Evolutionary conservation across 2,888 invertebrate species (phyloP), one percentile per base, ranked within the genome.

Genomic region (Lapara coniferarum): DNA sequence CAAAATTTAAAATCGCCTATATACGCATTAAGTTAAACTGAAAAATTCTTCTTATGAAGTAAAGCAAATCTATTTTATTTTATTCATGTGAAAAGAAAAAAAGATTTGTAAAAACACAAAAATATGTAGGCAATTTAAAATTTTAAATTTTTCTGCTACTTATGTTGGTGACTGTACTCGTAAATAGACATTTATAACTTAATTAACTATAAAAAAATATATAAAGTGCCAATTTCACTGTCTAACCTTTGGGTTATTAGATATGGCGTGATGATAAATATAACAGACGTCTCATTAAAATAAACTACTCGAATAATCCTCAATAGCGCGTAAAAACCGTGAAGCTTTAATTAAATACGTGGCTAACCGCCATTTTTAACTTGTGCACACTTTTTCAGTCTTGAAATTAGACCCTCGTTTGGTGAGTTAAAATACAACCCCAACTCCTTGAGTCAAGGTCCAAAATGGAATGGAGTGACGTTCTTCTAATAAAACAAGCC

Each of bases 401-500:
- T 73, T 66, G 13, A 68, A 70, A 77, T 76, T 74, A 78, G 81
- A 76, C 69, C 46, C n/a, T 19, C 51, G 13, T 10, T 2, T 10
- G 0, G 19, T 5, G 70, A 70, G 37, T 52, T 58, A 6, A 77
- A 78, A 78, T 69, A n/a, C 66, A 59, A 75, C 83, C 74, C 59
- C 78, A 74, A 0, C 0, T 0, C 6, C 5, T 7, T 0, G 37
- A 1, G 16, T 55, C 75, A 87, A 72, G 78, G 83, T 77, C 63
- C 66, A 71, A 51, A 80, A 72, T 82, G n/a, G 58, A 72, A 73
- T 75, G 73, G 14, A 2, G 14, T 46, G 25, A 7, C 14, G 49
- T 58, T 69, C 71, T 76, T 79, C 79, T 84, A 81, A 79, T 81
- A 82, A 88, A 85, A 86, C 87, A 87, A 88, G 88, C 77, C 88